phyloP scores from a whole-genome alignment of 2,888 invertebrate genomes.

The Dryadula phaetusa region DNA sequence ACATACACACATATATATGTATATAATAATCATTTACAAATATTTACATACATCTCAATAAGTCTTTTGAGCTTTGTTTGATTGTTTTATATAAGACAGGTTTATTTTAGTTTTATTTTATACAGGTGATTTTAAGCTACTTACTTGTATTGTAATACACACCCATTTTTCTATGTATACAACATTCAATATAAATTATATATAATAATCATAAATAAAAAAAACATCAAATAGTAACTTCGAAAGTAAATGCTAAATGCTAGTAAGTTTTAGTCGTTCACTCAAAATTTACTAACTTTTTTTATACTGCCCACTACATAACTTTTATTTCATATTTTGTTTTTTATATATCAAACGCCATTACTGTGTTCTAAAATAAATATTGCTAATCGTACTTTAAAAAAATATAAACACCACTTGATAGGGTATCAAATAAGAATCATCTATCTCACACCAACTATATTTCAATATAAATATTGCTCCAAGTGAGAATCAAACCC shows the following conservation, averaged over 20 bases:
- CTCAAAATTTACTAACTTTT: not conserved
- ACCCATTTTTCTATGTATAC: not conserved
- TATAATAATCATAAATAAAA: not conserved
- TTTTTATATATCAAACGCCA: no score
- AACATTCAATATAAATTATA: not conserved
- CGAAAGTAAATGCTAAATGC: conserved; percentile 13
- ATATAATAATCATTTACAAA: conserved; percentile 30
- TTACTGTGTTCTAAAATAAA: no score
- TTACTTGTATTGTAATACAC: no score
- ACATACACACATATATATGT: not conserved
- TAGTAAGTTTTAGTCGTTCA: not conserved
- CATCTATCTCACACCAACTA: not conserved
- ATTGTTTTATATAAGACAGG: conserved; percentile 20
- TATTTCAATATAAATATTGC: no score
- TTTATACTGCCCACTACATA: not conserved
- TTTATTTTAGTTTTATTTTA: conserved; percentile 15
- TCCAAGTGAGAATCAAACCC: no score
- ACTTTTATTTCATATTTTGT: not conserved
- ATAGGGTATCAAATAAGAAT: not conserved
- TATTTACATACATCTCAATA: conserved; percentile 34
- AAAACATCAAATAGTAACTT: conserved; percentile 15
- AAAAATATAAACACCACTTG: not conserved
- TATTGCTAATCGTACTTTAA: not conserved
- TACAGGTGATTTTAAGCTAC: not conserved
- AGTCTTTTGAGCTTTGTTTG: conserved; percentile 36